A percentile compares a stretch with the other conserved stretches of the same genome.
phyloP scores from a whole-genome alignment of 2,113 vertebrate genomes.

The Carassius carassius region DNA sequence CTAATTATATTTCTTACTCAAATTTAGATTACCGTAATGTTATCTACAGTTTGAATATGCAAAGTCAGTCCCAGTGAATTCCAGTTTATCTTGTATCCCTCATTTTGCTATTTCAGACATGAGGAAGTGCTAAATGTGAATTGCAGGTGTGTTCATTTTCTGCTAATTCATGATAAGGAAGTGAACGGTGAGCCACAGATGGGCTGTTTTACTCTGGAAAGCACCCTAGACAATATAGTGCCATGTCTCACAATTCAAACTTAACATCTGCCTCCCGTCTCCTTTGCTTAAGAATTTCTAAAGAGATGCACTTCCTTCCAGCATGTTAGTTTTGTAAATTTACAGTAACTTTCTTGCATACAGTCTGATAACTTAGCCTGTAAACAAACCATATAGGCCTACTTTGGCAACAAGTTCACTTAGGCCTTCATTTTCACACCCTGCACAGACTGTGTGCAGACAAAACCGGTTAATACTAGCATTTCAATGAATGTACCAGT shows the following conservation, averaged over 20 bases:
- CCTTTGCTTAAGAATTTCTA: background rate
- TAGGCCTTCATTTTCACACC: background rate
- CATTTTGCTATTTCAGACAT: background rate
- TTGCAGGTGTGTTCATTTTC: constrained; percentile 22
- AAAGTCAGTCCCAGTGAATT: background rate
- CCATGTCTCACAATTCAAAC: constrained; percentile 20
- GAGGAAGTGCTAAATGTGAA: constrained; percentile 12
- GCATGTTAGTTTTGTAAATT: background rate
- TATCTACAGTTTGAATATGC: background rate
- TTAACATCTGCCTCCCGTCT: background rate
- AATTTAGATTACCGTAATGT: background rate
- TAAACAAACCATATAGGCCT: background rate
- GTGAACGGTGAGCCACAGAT: constrained; percentile 25
- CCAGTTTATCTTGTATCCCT: constrained; percentile 5
- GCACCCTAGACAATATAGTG: constrained; percentile 22
- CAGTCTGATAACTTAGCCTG: background rate
- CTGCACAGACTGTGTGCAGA: background rate
- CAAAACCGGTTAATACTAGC: background rate
- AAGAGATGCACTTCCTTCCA: background rate
- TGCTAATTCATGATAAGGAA: constrained; percentile 53
- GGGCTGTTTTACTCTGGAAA: constrained; percentile 38
- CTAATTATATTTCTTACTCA: background rate
- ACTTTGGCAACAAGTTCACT: background rate
- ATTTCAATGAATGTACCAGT: background rate
- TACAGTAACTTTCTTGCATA: background rate